phyloP scores from a whole-genome alignment of 2,113 vertebrate genomes.

The Kryptolebias marmoratus region DNA sequence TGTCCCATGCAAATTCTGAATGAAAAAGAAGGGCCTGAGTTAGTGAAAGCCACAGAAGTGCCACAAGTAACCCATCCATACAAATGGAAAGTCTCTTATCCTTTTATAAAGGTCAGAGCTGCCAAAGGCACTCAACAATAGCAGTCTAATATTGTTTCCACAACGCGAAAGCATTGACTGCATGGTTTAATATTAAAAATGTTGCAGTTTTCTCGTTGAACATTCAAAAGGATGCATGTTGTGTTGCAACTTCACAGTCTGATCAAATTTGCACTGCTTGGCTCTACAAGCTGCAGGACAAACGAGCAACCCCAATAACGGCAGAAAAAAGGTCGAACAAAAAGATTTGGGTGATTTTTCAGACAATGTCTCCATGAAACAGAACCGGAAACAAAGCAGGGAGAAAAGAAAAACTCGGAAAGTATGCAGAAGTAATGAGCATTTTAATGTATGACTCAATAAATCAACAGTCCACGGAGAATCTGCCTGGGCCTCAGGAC shows the following conservation, averaged over 20 bases:
- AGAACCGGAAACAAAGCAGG: conserved; percentile 7
- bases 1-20: conserved; percentile 47
- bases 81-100: conserved; percentile 31
- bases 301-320: not conserved
- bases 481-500: conserved; percentile 73
- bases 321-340: not conserved
- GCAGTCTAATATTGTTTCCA: not conserved
- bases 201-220: not conserved
- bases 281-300: conserved; percentile 2
- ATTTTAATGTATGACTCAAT: conserved; percentile 83
- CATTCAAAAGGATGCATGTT: not conserved
- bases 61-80: conserved; percentile 25
- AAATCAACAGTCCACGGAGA: conserved; percentile 80
- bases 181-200: too few relatives aligned
- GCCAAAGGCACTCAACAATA: conserved; percentile 24
- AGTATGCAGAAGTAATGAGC: conserved; percentile 78
- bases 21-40: conserved; percentile 21
- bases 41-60: conserved; percentile 40
- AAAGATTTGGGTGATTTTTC: conserved; percentile 15
- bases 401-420: conserved; percentile 50
- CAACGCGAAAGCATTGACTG: not conserved
- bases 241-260: not conserved
- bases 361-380: conserved; percentile 15
- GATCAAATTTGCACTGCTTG: not conserved
- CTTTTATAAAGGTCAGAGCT: conserved; percentile 56